Evolutionary conservation across 2,888 invertebrate genomes (phyloP).

Genomic region (Orthosia gothica): DNA sequence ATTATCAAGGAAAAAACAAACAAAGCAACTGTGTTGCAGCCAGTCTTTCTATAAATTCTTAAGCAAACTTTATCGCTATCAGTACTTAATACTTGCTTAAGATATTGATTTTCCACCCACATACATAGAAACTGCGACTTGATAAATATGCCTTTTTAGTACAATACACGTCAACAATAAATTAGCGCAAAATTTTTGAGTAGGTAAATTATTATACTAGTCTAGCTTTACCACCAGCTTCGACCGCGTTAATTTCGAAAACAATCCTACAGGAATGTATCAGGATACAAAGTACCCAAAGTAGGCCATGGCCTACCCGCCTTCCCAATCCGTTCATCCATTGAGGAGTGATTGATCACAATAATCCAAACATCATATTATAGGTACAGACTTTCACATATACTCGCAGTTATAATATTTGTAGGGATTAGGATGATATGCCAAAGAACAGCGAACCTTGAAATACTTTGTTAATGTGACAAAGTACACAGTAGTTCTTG

Average conservation of each 20-base stretch:
- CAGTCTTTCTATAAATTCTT: conserved; percentile 3
- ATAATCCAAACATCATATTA: too few relatives aligned
- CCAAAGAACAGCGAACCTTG: conserved; percentile 1
- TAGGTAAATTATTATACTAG: too few relatives aligned
- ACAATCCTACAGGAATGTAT: not conserved
- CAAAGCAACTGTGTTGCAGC: not conserved
- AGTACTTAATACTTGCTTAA: not conserved
- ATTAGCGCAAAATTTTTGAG: not conserved
- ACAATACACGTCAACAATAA: not conserved
- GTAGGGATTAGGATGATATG: not conserved
- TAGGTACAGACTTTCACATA: too few relatives aligned
- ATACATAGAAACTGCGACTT: not conserved
- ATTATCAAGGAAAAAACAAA: conserved; percentile 18
- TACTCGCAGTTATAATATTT: not conserved
- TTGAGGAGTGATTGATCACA: too few relatives aligned
- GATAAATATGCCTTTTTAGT: not conserved
- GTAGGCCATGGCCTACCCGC: too few relatives aligned
- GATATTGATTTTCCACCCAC: conserved; percentile 16
- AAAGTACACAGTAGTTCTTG: conserved; percentile 26
- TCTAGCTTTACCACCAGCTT: not conserved
- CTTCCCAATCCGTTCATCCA: not conserved
- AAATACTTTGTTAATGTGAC: not conserved
- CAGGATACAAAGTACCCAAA: not conserved
- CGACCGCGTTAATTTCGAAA: not conserved
- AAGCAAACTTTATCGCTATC: conserved; percentile 30